phyloP scores from a whole-genome alignment of 2,888 invertebrate species.

The Altica lythri region DNA sequence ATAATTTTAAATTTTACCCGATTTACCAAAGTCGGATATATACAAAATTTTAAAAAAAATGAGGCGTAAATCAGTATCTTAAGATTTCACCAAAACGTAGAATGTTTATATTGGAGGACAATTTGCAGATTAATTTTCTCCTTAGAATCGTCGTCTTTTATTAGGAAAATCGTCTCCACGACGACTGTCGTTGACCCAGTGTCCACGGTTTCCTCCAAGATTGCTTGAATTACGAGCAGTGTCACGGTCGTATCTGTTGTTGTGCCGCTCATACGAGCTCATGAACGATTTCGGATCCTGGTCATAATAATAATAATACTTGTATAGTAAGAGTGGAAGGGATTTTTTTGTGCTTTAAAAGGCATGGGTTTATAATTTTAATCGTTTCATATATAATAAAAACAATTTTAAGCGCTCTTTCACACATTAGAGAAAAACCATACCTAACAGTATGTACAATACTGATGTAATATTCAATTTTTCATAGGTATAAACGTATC shows the following conservation, averaged over 20 bases:
- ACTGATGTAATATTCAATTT: not conserved
- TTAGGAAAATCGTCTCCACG: conserved; percentile 47
- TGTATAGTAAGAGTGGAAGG: conserved; percentile 24
- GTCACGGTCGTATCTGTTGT: conserved; percentile 36
- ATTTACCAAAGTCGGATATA: not conserved
- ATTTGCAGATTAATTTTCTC: conserved; percentile 19
- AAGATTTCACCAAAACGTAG: conserved; percentile 7
- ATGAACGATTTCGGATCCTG: conserved; percentile 49
- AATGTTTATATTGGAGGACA: conserved; percentile 13
- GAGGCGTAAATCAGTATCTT: no score
- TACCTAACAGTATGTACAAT: conserved; percentile 1
- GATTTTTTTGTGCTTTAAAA: not conserved
- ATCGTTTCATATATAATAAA: not conserved
- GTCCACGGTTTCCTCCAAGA: conserved; percentile 38
- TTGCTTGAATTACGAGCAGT: conserved; percentile 35
- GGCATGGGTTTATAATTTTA: not conserved
- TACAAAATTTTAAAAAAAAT: conserved; percentile 1
- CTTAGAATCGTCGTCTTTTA: conserved; percentile 48
- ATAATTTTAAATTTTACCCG: conserved; percentile 9
- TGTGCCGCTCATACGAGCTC: conserved; percentile 48
- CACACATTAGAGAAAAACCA: conserved; percentile 10
- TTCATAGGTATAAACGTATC: no score
- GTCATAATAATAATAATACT: conserved; percentile 34
- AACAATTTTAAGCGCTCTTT: conserved; percentile 12
- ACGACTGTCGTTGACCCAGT: conserved; percentile 49